Percentiles rank a stretch among this genome's conserved stretches.
Evolutionary conservation across 2,888 invertebrate genomes (phyloP).

Genomic region (Crepidodera aurea): DNA sequence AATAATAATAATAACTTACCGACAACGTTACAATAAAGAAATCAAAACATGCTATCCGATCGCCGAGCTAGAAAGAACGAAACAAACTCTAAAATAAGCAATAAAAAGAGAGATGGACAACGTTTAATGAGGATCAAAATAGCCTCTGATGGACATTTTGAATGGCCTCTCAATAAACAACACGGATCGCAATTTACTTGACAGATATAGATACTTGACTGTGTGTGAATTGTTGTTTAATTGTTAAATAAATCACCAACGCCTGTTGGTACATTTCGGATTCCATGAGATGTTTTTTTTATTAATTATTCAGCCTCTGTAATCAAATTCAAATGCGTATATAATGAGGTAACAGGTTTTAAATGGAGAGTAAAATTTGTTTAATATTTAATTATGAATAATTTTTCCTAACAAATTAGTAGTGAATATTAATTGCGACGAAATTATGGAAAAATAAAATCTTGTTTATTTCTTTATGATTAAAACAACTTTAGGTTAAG

Average conservation of each 20-base stretch:
- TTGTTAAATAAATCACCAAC: conserved; percentile 41
- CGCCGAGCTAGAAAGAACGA: neutral
- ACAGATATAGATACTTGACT: conserved; percentile 57
- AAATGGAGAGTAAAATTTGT: too few species aligned
- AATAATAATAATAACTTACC: conserved; percentile 8
- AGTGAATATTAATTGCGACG: too few species aligned
- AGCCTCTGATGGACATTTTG: conserved; percentile 72
- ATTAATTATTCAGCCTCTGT: neutral
- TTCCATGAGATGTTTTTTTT: conserved; percentile 23
- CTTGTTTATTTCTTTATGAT: too few species aligned
- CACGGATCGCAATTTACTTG: conserved; percentile 51
- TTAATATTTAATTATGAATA: too few species aligned
- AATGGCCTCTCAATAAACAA: conserved; percentile 63
- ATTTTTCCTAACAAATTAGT: too few species aligned
- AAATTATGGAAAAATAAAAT: too few species aligned
- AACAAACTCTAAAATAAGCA: conserved; percentile 41
- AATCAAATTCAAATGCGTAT: too few species aligned
- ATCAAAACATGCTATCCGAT: conserved; percentile 11
- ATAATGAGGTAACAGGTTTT: too few species aligned
- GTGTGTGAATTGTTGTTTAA: conserved; percentile 58
- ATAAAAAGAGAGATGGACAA: conserved; percentile 60
- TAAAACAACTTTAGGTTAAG: too few species aligned
- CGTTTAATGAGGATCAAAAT: conserved; percentile 72
- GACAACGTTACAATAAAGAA: conserved; percentile 1
- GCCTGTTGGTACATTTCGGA: conserved; percentile 17